These are phyloP conservation scores for Drosophila tani DNA, from an alignment of 1,140 invertebrate species.

Conservation along the genomic window DNA sequence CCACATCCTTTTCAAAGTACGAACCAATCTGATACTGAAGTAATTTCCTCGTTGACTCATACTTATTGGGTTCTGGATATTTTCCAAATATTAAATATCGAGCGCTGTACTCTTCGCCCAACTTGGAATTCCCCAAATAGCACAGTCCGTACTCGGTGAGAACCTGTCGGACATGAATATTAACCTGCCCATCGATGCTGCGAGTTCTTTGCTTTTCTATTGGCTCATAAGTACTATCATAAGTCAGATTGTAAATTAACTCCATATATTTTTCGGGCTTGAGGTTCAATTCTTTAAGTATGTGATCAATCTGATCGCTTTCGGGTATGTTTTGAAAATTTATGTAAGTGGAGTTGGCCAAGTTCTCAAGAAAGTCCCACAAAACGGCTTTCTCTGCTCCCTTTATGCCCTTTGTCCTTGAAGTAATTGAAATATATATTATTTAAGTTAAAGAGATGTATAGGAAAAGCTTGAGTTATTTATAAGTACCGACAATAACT, in stretches of 20 bases:
- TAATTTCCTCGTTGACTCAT: conserved; percentile 6
- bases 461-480: conserved; percentile 1
- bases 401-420: conserved; percentile 32
- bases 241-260: conserved; percentile 77
- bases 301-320: conserved; percentile 49
- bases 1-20: conserved; percentile 65
- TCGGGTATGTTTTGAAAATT: conserved; percentile 79
- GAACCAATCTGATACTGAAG: conserved; percentile 43
- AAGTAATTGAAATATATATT: neutral
- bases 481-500: conserved; percentile 84
- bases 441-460: neutral
- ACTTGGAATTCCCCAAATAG: conserved; percentile 66
- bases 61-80: conserved; percentile 53
- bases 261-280: conserved; percentile 72
- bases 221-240: conserved; percentile 55
- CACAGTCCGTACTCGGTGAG: conserved; percentile 81
- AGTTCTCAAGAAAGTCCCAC: conserved; percentile 70
- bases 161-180: conserved; percentile 65
- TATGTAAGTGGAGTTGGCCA: conserved; percentile 78
- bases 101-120: conserved; percentile 65
- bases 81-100: conserved; percentile 62
- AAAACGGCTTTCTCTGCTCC: conserved; percentile 50
- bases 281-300: conserved; percentile 48
- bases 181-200: conserved; percentile 56
- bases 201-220: conserved; percentile 45